A percentile compares a stretch with the other conserved stretches of the same genome.
Conservation (phyloP, 2,113 vertebrate genomes). For the Scopus umbretta region DNA sequence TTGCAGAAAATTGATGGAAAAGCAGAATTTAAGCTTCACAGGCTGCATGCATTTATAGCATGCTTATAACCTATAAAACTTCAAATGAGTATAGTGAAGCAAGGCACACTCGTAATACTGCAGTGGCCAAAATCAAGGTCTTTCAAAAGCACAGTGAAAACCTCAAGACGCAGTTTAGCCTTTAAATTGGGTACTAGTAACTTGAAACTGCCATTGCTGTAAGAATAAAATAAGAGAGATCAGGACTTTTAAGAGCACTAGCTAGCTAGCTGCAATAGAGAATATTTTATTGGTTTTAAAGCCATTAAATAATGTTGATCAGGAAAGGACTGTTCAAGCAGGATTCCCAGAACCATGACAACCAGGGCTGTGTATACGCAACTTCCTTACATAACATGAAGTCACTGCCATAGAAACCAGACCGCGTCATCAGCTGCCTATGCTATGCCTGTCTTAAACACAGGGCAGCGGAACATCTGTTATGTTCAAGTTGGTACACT, state of each 20-base stretch:
- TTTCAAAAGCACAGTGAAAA: background rate
- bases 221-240: background rate
- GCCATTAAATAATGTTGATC: background rate
- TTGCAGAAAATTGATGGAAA: background rate
- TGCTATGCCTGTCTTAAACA: background rate
- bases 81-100: background rate
- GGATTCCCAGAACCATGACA: constrained; percentile 36
- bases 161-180: background rate
- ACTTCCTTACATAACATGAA: constrained; percentile 43
- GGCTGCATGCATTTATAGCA: background rate
- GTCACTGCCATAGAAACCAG: constrained; percentile 56
- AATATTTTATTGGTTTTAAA: background rate
- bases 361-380: background rate
- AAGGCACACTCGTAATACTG: background rate
- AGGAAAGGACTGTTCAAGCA: background rate
- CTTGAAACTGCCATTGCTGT: background rate
- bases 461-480: background rate
- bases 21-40: background rate
- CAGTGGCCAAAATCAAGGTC: background rate
- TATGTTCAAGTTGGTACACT: background rate
- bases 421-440: background rate
- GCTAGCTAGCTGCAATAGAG: background rate
- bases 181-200: background rate
- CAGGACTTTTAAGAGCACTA: background rate
- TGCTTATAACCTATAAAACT: background rate